phyloP scores from a whole-genome alignment of 1,140 invertebrate genomes.

The Kradibia gibbosae region DNA sequence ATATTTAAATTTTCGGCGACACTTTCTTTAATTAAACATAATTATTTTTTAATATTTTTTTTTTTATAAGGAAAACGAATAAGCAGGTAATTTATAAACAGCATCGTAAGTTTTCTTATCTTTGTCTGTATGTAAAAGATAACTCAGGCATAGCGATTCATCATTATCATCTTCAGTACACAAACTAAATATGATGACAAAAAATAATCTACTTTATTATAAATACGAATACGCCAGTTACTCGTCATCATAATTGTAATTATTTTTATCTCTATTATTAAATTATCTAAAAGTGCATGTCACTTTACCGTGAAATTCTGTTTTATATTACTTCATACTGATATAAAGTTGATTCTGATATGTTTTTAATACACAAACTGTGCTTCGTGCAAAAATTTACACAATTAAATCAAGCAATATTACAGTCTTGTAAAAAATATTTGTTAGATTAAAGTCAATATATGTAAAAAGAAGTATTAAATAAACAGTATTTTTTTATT shows the following conservation, averaged over 20 bases:
- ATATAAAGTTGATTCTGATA: conserved; percentile 1
- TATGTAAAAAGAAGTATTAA: too few relatives aligned
- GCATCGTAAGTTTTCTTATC: conserved; percentile 27
- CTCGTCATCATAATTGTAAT: conserved; percentile 13
- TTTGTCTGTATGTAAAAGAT: conserved; percentile 23
- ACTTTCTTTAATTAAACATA: conserved; percentile 28
- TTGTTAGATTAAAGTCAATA: not conserved
- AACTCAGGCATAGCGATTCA: conserved; percentile 37
- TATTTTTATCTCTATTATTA: conserved; percentile 5
- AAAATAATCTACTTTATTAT: conserved; percentile 20
- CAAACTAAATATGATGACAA: conserved; percentile 20
- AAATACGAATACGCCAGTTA: conserved; percentile 10
- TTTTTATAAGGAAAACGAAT: not conserved
- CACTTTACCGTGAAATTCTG: not conserved
- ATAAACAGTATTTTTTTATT: not conserved
- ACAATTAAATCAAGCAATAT: not conserved
- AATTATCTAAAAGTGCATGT: not conserved
- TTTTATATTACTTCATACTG: conserved; percentile 6
- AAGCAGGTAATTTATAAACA: conserved; percentile 31
- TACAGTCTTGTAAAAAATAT: not conserved
- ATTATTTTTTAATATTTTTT: too few relatives aligned
- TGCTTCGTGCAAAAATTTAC: not conserved
- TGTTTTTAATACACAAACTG: not conserved
- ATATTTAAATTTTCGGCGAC: not conserved
- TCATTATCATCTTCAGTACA: conserved; percentile 22